A percentile compares a stretch with the other conserved stretches of the same genome.
These are phyloP conservation scores for Drosophila mimica DNA, from an alignment of 2,888 invertebrate species.

Conservation along the genomic window DNA sequence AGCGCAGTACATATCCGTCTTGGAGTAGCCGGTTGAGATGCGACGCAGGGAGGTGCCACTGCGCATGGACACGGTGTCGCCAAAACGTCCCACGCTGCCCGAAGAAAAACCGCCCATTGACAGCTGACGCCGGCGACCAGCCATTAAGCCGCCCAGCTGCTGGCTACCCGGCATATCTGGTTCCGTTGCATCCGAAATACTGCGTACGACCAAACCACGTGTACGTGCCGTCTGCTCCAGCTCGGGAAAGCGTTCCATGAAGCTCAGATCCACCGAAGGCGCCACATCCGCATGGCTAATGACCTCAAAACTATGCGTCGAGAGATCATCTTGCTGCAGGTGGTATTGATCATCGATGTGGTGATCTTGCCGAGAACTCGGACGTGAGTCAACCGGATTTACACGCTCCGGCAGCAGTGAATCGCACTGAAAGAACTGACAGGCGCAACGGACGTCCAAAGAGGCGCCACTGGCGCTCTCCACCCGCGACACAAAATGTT, in stretches of 20 bases:
- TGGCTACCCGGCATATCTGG: conserved; percentile 49
- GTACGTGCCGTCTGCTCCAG: conserved; percentile 79
- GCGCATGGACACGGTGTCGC: conserved; percentile 82
- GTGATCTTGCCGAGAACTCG: conserved; percentile 87
- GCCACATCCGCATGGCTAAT: conserved; percentile 69
- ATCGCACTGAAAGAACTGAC: conserved; percentile 94
- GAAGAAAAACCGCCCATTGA: conserved; percentile 81
- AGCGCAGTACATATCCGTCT: conserved; percentile 83
- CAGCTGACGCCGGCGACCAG: conserved; percentile 76
- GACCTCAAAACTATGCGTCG: conserved; percentile 75
- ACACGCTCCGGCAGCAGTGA: conserved; percentile 91
- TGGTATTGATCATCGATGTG: conserved; percentile 82
- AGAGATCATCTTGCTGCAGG: conserved; percentile 73
- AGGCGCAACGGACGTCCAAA: conserved; percentile 93
- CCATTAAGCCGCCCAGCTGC: conserved; percentile 50
- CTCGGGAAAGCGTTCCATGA: conserved; percentile 81
- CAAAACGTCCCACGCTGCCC: conserved; percentile 75
- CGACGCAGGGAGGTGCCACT: conserved; percentile 83
- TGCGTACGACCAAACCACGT: conserved; percentile 82
- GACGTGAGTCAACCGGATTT: conserved; percentile 88
- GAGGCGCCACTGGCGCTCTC: conserved; percentile 90
- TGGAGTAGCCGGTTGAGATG: conserved; percentile 83
- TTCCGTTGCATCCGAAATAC: conserved; percentile 83
- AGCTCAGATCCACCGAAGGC: conserved; percentile 77
- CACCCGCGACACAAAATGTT: conserved; percentile 89